Evolutionary conservation across 2,888 invertebrate species (phyloP).

Genomic region (Amphipyra berbera): DNA sequence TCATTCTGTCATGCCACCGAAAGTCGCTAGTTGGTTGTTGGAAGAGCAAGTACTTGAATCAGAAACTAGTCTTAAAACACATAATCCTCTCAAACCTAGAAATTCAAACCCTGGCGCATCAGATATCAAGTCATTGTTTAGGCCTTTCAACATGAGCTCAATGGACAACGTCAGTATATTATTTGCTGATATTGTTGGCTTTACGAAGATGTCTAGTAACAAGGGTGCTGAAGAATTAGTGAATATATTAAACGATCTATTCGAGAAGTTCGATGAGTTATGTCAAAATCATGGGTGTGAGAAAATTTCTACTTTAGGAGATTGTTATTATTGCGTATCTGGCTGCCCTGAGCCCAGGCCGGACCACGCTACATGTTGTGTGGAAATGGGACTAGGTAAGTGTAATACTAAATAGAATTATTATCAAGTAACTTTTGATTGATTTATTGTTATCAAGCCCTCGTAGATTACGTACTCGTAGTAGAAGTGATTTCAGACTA

Average conservation of each 20-base stretch:
- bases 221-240: constrained; percentile 99
- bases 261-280: constrained; percentile 97
- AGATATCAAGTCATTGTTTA: constrained; percentile 95
- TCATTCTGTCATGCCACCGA: constrained; percentile 98
- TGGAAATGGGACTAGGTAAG: constrained; percentile 97
- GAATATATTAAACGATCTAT: constrained; percentile 98
- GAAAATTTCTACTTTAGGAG: constrained; percentile 98
- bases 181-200: constrained; percentile 99
- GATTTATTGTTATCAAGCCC: too few species aligned
- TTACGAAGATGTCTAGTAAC: constrained; percentile 98
- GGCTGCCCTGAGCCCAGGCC: constrained; percentile 97
- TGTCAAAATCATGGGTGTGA: constrained; percentile 97
- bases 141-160: constrained; percentile 98
- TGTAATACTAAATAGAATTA: constrained; percentile 38
- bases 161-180: constrained; percentile 99
- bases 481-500: neutral
- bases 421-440: constrained; percentile 2
- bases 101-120: constrained; percentile 89
- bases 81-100: constrained; percentile 81
- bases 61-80: constrained; percentile 88
- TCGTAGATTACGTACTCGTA: too few species aligned
- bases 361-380: constrained; percentile 98
- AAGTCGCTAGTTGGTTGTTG: constrained; percentile 96
- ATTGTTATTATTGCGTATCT: constrained; percentile 98
- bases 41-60: constrained; percentile 92